Evolutionary conservation across 2,113 vertebrate genomes (phyloP).

Genomic region (Diglossa brunneiventris): DNA sequence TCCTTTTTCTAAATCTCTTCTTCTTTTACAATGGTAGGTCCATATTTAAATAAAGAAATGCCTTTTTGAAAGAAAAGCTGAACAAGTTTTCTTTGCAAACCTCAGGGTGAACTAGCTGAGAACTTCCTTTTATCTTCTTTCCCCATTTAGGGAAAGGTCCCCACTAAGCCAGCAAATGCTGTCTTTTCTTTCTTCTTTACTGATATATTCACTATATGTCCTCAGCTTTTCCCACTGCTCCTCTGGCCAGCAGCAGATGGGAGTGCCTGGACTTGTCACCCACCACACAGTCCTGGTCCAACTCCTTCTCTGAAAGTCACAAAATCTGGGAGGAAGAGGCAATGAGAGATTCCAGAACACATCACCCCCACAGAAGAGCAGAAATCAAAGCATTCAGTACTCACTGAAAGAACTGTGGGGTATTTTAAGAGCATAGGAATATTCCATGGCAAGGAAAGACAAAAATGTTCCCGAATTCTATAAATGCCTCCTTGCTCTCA

Average conservation of each 20-base stretch:
- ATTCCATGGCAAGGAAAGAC: not conserved
- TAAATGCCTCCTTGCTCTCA: not conserved
- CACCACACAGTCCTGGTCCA: not conserved
- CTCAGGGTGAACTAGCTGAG: not conserved
- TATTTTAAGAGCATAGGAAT: not conserved
- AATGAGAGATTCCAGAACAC: not conserved
- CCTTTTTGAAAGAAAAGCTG: not conserved
- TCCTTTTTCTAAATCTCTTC: not conserved
- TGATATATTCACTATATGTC: not conserved
- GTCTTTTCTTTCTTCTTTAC: not conserved
- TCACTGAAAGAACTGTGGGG: not conserved
- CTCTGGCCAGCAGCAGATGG: not conserved
- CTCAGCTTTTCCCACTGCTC: not conserved
- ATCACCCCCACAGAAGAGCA: not conserved
- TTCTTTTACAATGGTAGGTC: not conserved
- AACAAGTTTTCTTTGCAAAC: not conserved
- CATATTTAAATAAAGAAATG: not conserved
- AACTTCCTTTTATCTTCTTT: not conserved
- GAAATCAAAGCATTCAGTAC: not conserved
- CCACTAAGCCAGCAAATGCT: not conserved
- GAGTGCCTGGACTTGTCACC: not conserved
- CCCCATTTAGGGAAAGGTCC: not conserved
- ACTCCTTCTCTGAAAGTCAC: not conserved
- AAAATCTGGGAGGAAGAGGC: not conserved
- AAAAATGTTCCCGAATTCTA: not conserved